phyloP scores from a whole-genome alignment of 2,797 vertebrate genomes.

The Austrolebias charrua region DNA sequence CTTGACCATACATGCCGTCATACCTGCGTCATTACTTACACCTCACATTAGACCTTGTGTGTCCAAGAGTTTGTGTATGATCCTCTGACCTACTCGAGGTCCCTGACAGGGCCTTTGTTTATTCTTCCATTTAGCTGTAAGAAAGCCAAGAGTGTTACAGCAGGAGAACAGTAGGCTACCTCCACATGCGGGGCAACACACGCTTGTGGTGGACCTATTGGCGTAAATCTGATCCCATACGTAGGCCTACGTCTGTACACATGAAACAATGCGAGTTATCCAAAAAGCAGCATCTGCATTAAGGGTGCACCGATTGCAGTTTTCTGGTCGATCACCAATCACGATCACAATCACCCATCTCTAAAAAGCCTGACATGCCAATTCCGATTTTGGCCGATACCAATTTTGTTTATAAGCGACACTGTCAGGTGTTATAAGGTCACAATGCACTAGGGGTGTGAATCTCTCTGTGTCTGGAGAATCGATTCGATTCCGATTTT shows the following conservation, averaged over 20 bases:
- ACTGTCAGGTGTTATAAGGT: too few relatives aligned
- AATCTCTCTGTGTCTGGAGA: too few relatives aligned
- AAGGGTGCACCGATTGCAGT: not conserved
- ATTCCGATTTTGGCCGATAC: too few relatives aligned
- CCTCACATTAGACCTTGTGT: conserved; percentile 46
- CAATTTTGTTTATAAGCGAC: too few relatives aligned
- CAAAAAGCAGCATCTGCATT: not conserved
- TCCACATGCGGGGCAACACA: too few relatives aligned
- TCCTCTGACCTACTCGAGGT: conserved; percentile 30
- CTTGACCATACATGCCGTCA: conserved; percentile 55
- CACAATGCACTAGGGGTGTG: too few relatives aligned
- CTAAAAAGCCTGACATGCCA: too few relatives aligned
- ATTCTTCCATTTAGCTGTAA: conserved; percentile 37
- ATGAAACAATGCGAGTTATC: conserved; percentile 28
- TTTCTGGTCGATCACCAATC: too few relatives aligned
- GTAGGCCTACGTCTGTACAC: conserved; percentile 6
- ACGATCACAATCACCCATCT: too few relatives aligned
- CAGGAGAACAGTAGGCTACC: conserved; percentile 37
- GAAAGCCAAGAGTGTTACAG: conserved; percentile 12
- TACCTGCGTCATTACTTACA: conserved; percentile 70
- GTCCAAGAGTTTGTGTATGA: conserved; percentile 28
- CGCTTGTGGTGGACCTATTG: too few relatives aligned
- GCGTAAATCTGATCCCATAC: too few relatives aligned
- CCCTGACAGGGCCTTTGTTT: conserved; percentile 47
- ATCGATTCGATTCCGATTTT: too few relatives aligned